Base-by-base conservation (phyloP, 2,113 vertebrate genomes). In the Pycnonotus jocosus region DNA sequence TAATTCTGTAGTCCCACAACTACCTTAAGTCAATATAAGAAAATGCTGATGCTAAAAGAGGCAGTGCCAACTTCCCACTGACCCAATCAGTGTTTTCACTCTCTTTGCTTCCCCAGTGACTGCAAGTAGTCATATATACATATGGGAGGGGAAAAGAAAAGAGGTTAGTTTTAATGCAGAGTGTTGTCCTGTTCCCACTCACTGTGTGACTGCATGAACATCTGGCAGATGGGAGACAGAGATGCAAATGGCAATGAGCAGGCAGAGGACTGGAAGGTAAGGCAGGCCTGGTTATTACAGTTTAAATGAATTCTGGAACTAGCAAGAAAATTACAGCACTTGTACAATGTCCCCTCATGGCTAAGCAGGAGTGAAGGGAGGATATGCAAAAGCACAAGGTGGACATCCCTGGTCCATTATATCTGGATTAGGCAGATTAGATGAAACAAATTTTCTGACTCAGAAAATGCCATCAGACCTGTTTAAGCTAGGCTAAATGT, bases 11-110 rank as follows among this genome's bases (percentile, higher is more conserved):
- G 74, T 86, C 48, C 51, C 56, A 51, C 61, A 72, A 66, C 64
- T 90, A 76, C 23, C 68, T 83, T 92, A 78, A 90, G 72, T 96
- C 94, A 96, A 93, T 60, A 92, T 38, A 84, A 86, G 44, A 44
- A 92, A 92, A 91, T 65, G 57, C 57, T 91, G 86, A 86, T 93
- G 77, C 61, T 93, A 61, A 86, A 96, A 86, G 77, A 94, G 83
- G 53, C 91, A 92, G 83, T 92, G 69, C 48, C 83, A 92, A 15
- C 57, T 93, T 84, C 61, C 28, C 23, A 76, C 73, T 81, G 88
- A 60, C 60, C 64, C 68, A 93, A 56, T 93, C 82, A 31, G 25
- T 86, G 51, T 48, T 88, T 86, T 90, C n/a, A 71, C 18, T 86
- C 31, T 83, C 44, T 38, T 86, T 74, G 47, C 60, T 86, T 88